Base-by-base conservation (phyloP, 2,113 vertebrate species). In the Hiodon alosoides region DNA sequence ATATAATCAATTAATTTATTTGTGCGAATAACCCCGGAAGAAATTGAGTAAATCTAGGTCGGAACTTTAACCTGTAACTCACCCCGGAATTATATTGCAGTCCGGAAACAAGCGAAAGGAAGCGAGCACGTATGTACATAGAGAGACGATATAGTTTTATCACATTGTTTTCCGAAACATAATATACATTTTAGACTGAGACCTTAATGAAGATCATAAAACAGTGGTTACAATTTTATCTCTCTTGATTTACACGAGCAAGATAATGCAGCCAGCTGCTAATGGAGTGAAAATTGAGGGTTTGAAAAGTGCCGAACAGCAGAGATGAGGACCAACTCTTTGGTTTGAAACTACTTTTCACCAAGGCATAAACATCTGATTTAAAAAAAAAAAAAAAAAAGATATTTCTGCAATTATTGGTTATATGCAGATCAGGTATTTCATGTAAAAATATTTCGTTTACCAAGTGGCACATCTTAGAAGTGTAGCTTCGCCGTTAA, bases 51-150 rank as follows among this genome's bases (percentile, higher is more conserved):
- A 4, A 47, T 16, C n/a, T 52, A 14, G 58, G n/a, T 7, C 72
- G 84, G 82, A 83, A 31, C 52, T 72, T 82, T 75, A 57, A 79
- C 76, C 70, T 72, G 82, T 75, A 77, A 82, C 85, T 85, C 81
- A 78, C 86, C 83, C 88, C 90, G 91, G 91, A 92, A 91, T 81
- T 85, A 84, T 83, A 86, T 81, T 76, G 82, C 87, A 83, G 83
- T 82, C 89, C 87, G 91, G 91, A 91, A 91, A 87, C 88, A 74
- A 87, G 88, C 87, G 87, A 87, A 89, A 86, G 83, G 83, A 84
- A 77, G 82, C 85, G 72, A 82, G 84, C 86, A 85, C 85, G 81
- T 81, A 81, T 83, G 77, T 80, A 79, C 76, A 74, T 76, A 68
- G 81, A 57, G 50, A 57, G 10, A 70, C 74, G 71, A 83, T 66